A percentile compares a stretch with the other conserved stretches of the same genome.
Evolutionary conservation across 2,113 vertebrate species (phyloP).

Genomic region (Syngnathus scovelli): DNA sequence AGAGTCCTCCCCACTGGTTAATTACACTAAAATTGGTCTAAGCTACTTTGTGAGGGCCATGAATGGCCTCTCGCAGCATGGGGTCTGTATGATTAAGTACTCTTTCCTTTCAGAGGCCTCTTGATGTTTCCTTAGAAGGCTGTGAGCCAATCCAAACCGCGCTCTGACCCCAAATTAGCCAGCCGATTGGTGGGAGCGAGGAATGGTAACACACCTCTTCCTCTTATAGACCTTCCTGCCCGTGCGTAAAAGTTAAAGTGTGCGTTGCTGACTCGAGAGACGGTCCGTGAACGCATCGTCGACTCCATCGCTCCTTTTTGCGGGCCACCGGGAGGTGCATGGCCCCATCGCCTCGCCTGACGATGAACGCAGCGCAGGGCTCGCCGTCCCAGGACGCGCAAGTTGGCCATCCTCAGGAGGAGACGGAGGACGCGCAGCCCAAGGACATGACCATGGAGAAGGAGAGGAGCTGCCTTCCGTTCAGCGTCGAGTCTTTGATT

Average conservation of each 20-base stretch:
- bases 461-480: slow-evolving; percentile 67
- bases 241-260: slow-evolving; percentile 47
- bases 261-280: slow-evolving; percentile 39
- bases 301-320: slow-evolving; percentile 29
- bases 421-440: slow-evolving; percentile 64
- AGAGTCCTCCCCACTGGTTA: slow-evolving; percentile 73
- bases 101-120: slow-evolving; percentile 67
- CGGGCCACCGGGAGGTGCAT: slow-evolving; percentile 59
- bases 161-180: slow-evolving; percentile 13
- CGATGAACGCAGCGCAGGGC: slow-evolving; percentile 74
- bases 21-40: slow-evolving; percentile 76
- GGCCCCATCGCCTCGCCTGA: slow-evolving; percentile 65
- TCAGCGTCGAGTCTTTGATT: slow-evolving; percentile 80
- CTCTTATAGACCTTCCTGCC: slow-evolving; percentile 66
- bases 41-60: slow-evolving; percentile 70
- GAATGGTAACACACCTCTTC: slow-evolving; percentile 50
- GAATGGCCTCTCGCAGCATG: slow-evolving; percentile 69
- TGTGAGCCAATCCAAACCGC: slow-evolving; percentile 61
- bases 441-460: slow-evolving; percentile 61
- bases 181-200: slow-evolving; percentile 64
- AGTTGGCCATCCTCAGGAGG: slow-evolving; percentile 53
- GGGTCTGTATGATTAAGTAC: slow-evolving; percentile 76
- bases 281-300: slow-evolving; percentile 31
- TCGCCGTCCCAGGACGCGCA: slow-evolving; percentile 58
- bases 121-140: slow-evolving; percentile 60